Percentiles rank a stretch among this genome's conserved stretches.
phyloP scores from a whole-genome alignment of 2,888 invertebrate genomes.

The Diloba caeruleocephala region DNA sequence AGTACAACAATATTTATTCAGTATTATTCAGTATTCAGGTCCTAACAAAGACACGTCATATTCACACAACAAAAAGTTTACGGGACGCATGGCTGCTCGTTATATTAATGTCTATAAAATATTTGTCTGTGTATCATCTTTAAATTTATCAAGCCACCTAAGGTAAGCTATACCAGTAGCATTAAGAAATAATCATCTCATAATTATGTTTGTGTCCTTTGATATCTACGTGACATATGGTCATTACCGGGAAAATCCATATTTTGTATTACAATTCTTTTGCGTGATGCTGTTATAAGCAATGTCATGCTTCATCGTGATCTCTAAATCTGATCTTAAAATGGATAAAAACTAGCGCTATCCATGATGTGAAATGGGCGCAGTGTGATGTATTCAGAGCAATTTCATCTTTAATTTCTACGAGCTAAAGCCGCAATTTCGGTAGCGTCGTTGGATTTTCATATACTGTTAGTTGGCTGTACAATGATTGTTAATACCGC shows the following conservation, averaged over 20 bases:
- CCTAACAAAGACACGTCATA: too few relatives aligned
- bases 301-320: slow-evolving; percentile 23
- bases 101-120: slow-evolving; percentile 28
- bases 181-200: too few relatives aligned
- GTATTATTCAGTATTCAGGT: too few relatives aligned
- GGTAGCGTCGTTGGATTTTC: background rate
- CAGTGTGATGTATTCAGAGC: background rate
- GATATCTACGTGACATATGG: too few relatives aligned
- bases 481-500: slow-evolving; percentile 36
- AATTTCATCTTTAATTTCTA: background rate
- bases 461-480: slow-evolving; percentile 33
- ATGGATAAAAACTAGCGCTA: slow-evolving; percentile 25
- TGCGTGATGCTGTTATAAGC: slow-evolving; percentile 9
- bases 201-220: too few relatives aligned
- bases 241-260: too few relatives aligned
- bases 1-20: too few relatives aligned
- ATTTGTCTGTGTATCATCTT: slow-evolving; percentile 13
- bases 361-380: slow-evolving; percentile 12
- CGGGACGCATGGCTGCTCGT: slow-evolving; percentile 32
- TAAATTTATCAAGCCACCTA: slow-evolving; percentile 1
- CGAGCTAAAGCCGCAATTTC: slow-evolving; percentile 14
- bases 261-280: slow-evolving; percentile 14
- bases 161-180: too few relatives aligned
- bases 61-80: too few relatives aligned
- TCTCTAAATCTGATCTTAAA: slow-evolving; percentile 33